phyloP scores from a whole-genome alignment of 1,140 invertebrate genomes.

The Diachasma alloeum region DNA sequence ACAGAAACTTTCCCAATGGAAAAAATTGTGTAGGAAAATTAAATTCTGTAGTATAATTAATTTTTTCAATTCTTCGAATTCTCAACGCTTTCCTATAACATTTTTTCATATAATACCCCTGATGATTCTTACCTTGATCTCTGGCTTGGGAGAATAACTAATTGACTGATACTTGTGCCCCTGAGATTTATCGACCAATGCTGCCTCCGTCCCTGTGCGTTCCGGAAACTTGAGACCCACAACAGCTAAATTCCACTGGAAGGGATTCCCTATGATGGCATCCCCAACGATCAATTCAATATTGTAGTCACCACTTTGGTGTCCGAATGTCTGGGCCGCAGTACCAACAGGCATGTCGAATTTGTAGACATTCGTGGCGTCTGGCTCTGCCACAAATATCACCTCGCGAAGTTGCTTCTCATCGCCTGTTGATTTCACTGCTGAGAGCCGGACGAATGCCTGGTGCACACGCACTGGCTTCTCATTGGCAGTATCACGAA shows the following conservation, averaged over 20 bases:
- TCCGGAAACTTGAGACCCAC: constrained; percentile 78
- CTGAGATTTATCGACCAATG: constrained; percentile 50
- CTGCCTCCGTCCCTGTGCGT: constrained; percentile 47
- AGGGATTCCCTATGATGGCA: constrained; percentile 86
- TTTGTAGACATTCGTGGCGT: constrained; percentile 83
- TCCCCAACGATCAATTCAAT: constrained; percentile 91
- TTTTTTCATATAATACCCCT: too few species aligned
- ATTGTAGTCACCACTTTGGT: constrained; percentile 81
- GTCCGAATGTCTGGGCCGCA: constrained; percentile 82
- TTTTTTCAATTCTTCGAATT: too few species aligned
- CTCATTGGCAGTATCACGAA: constrained; percentile 77
- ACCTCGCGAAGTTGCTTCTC: constrained; percentile 78
- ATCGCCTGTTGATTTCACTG: constrained; percentile 57
- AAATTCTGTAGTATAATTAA: too few species aligned
- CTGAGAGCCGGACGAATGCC: constrained; percentile 85
- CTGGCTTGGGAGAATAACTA: constrained; percentile 74
- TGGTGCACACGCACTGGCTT: constrained; percentile 86
- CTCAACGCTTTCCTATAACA: neutral
- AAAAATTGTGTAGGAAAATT: neutral
- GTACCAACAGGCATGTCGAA: constrained; percentile 88
- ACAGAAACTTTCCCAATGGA: too few species aligned
- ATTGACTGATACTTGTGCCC: constrained; percentile 55
- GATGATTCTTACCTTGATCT: constrained; percentile 74
- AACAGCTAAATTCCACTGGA: constrained; percentile 85
- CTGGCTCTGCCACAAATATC: constrained; percentile 93